Conservation (phyloP, 2,888 invertebrate genomes). For the Troides helena region DNA sequence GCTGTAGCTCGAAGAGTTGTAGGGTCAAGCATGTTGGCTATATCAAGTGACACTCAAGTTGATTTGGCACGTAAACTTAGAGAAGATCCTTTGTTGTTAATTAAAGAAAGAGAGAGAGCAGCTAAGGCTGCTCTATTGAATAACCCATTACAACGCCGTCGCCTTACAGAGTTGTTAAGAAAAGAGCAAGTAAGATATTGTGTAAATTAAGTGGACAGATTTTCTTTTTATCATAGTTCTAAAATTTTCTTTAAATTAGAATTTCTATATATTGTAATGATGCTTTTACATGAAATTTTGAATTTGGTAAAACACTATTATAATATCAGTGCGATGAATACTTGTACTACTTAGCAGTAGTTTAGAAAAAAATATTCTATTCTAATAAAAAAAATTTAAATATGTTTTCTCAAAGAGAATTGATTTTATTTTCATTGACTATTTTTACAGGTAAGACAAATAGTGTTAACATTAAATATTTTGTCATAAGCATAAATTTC, state of each 20-base stretch:
- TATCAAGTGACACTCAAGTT: constrained; percentile 84
- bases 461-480: no score
- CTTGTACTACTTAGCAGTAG: background rate
- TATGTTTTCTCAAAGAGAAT: no score
- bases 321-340: background rate
- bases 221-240: constrained; percentile 8
- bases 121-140: constrained; percentile 90
- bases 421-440: no score
- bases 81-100: constrained; percentile 95
- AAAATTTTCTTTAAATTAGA: background rate
- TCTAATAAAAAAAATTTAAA: no score
- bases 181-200: constrained; percentile 67
- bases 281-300: no score
- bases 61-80: constrained; percentile 93
- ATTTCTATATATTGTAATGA: no score
- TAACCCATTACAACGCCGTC: constrained; percentile 95
- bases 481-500: no score
- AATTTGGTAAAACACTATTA: no score
- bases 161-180: constrained; percentile 88
- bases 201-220: background rate
- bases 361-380: background rate
- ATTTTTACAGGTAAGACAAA: no score
- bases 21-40: constrained; percentile 70
- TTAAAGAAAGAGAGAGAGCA: constrained; percentile 94
- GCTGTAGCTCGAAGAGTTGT: constrained; percentile 73